Conservation (phyloP, 2,797 vertebrate species). For the Enteromius trimaculatus region DNA sequence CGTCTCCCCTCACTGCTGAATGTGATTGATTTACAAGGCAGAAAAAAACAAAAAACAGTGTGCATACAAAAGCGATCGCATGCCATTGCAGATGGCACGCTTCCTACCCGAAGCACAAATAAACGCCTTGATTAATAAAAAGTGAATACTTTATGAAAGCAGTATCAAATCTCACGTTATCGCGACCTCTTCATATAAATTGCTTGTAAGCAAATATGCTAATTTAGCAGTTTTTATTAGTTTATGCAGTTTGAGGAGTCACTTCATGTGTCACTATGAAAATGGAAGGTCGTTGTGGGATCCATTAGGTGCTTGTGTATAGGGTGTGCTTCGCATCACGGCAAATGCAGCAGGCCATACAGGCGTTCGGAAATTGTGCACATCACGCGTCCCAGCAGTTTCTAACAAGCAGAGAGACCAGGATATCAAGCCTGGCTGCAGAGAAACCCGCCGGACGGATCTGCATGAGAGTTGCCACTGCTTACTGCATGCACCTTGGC, state of each 20-base stretch:
- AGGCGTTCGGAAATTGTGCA: neutral
- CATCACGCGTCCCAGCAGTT: neutral
- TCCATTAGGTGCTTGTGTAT: neutral
- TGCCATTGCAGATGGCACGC: neutral
- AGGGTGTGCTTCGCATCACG: neutral
- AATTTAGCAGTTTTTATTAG: neutral
- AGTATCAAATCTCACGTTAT: neutral
- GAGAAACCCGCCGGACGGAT: neutral
- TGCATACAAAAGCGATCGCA: neutral
- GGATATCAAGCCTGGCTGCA: neutral
- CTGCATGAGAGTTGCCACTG: slow-evolving; percentile 18
- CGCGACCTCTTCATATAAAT: neutral
- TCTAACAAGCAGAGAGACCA: neutral
- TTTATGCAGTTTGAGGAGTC: neutral
- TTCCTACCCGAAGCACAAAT: neutral
- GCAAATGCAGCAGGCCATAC: neutral
- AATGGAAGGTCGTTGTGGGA: neutral
- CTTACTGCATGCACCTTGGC: slow-evolving; percentile 35
- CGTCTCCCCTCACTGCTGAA: neutral
- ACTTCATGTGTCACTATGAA: neutral
- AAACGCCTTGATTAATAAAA: too few species aligned
- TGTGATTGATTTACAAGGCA: neutral
- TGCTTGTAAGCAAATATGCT: neutral
- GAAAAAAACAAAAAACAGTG: neutral
- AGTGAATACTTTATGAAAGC: neutral